A percentile compares a stretch with the other conserved stretches of the same genome.
These are phyloP conservation scores for Natator depressus DNA, from an alignment of 2,113 vertebrate species.

Conservation along the genomic window DNA sequence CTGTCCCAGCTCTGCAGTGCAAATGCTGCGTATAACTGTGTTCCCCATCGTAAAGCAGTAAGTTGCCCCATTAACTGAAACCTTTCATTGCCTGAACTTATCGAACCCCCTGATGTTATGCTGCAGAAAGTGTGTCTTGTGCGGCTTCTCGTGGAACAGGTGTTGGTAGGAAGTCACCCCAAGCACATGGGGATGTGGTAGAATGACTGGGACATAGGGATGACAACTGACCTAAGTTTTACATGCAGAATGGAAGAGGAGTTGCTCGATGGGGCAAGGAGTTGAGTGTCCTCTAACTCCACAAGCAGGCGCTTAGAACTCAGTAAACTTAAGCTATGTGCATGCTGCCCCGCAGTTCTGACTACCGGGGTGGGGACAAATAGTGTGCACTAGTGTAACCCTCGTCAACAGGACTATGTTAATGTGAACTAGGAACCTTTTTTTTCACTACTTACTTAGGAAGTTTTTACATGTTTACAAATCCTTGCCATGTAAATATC, in stretches of 20 bases:
- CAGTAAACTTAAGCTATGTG: not conserved
- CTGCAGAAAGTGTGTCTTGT: not conserved
- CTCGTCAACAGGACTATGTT: not conserved
- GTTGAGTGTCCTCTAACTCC: not conserved
- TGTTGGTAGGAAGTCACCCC: not conserved
- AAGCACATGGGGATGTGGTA: not conserved
- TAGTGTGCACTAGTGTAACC: not conserved
- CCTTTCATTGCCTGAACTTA: not conserved
- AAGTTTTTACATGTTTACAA: not conserved
- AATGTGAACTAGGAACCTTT: not conserved
- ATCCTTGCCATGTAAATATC: not conserved
- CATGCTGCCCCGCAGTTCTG: too few species aligned
- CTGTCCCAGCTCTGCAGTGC: slow-evolving; percentile 44
- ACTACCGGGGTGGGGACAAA: not conserved
- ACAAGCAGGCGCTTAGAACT: not conserved
- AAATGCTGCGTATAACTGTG: not conserved
- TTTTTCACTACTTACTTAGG: not conserved
- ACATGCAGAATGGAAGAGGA: slow-evolving; percentile 13
- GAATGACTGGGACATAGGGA: not conserved
- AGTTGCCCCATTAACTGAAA: slow-evolving; percentile 13
- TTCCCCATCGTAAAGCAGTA: not conserved
- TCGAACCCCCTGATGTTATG: slow-evolving; percentile 21
- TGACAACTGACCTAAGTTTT: not conserved
- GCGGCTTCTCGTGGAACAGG: slow-evolving; percentile 41
- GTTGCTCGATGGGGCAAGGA: not conserved